Conservation (phyloP, 2,888 invertebrate species). For the Apomyelois bistriatella region DNA sequence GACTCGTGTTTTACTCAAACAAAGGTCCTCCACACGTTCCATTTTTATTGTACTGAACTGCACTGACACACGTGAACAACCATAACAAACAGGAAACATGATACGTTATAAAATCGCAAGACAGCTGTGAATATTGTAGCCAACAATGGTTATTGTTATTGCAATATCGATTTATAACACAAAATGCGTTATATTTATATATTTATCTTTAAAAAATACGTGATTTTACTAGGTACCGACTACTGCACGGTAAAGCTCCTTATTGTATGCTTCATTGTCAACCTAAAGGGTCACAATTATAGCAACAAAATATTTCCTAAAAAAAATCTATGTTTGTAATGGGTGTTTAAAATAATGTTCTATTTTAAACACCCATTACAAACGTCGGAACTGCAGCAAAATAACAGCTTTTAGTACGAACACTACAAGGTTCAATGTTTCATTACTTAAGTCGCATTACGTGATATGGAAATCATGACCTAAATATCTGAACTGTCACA, state of each 20-base stretch:
- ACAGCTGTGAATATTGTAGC: constrained; percentile 7
- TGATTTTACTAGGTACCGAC: too few species aligned
- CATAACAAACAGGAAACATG: constrained; percentile 10
- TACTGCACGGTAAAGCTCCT: too few species aligned
- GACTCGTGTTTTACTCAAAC: constrained; percentile 4
- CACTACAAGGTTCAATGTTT: not conserved
- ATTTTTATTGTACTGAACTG: constrained; percentile 3
- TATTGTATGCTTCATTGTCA: too few species aligned
- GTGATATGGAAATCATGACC: constrained; percentile 1
- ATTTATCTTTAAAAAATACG: too few species aligned
- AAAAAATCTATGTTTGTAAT: too few species aligned
- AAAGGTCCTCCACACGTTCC: constrained; percentile 5
- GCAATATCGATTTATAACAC: not conserved
- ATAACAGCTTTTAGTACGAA: not conserved
- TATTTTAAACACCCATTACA: too few species aligned
- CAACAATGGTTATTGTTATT: not conserved
- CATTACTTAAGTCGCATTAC: not conserved
- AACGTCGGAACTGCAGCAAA: not conserved
- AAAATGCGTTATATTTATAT: not conserved
- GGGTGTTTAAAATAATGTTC: too few species aligned
- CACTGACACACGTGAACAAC: constrained; percentile 4
- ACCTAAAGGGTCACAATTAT: too few species aligned
- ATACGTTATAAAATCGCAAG: constrained; percentile 5
- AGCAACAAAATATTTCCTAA: too few species aligned
- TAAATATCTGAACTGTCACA: constrained; percentile 7